Conservation (phyloP, 2,113 vertebrate genomes). For the Cebidichthys violaceus region DNA sequence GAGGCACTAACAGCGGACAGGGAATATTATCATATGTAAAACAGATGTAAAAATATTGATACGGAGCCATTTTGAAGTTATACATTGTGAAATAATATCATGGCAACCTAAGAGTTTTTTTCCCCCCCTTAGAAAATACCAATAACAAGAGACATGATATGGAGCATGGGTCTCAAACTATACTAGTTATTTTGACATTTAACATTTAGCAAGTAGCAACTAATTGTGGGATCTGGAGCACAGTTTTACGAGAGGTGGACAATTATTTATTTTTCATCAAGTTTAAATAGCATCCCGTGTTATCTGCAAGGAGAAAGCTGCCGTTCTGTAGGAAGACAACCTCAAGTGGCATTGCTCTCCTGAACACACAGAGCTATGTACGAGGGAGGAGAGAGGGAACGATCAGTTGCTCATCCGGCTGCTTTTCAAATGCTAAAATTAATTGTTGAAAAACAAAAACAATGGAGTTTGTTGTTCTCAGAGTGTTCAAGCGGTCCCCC, state of each 20-base stretch:
- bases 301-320: background rate
- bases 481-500: background rate
- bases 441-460: conserved; percentile 1
- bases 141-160: background rate
- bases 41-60: background rate
- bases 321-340: background rate
- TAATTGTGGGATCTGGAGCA: background rate
- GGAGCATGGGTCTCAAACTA: background rate
- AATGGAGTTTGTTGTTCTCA: background rate
- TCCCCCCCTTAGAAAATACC: background rate
- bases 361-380: background rate
- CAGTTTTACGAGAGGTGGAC: background rate
- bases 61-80: background rate
- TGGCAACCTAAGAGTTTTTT: background rate
- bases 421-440: background rate
- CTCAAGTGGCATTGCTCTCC: background rate
- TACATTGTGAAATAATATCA: background rate
- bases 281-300: background rate
- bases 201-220: background rate
- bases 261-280: background rate
- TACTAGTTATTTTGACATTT: background rate
- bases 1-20: background rate
- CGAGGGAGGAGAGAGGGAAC: background rate
- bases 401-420: background rate
- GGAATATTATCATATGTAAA: background rate